These are phyloP conservation scores for Alca torda DNA, from an alignment of 2,797 vertebrate species.

Conservation along the genomic window DNA sequence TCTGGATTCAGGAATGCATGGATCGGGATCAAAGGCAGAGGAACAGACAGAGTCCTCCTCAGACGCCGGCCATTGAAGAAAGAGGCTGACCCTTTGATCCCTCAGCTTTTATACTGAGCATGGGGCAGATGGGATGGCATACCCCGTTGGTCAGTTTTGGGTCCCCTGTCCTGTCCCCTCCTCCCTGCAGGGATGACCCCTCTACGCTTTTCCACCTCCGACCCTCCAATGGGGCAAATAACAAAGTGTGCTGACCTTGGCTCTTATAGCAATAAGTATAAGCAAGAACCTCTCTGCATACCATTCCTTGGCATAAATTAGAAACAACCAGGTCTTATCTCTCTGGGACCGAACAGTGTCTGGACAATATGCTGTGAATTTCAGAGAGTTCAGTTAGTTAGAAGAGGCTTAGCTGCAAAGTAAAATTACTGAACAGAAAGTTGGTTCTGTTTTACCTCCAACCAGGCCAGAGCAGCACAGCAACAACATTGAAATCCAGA, in stretches of 20 bases:
- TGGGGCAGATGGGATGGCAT: not conserved
- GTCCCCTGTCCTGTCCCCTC: not conserved
- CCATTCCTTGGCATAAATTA: not conserved
- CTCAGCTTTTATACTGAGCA: not conserved
- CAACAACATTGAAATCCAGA: not conserved
- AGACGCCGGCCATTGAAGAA: not conserved
- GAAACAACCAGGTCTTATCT: not conserved
- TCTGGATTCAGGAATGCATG: not conserved
- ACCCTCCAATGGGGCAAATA: not conserved
- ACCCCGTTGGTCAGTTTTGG: not conserved
- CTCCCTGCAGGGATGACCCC: not conserved
- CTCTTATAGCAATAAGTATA: not conserved
- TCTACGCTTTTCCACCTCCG: not conserved
- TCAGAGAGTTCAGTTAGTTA: not conserved
- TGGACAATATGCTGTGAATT: not conserved
- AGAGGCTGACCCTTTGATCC: not conserved
- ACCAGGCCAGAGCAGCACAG: not conserved
- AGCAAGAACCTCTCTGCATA: not conserved
- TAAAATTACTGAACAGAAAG: not conserved
- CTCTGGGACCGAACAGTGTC: not conserved
- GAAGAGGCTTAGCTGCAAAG: not conserved
- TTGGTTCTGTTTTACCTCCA: not conserved
- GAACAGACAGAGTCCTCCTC: not conserved
- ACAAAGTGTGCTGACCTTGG: not conserved
- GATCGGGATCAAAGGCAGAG: not conserved